Conservation (phyloP, 2,113 vertebrate genomes). For the Nannospalax galili region DNA sequence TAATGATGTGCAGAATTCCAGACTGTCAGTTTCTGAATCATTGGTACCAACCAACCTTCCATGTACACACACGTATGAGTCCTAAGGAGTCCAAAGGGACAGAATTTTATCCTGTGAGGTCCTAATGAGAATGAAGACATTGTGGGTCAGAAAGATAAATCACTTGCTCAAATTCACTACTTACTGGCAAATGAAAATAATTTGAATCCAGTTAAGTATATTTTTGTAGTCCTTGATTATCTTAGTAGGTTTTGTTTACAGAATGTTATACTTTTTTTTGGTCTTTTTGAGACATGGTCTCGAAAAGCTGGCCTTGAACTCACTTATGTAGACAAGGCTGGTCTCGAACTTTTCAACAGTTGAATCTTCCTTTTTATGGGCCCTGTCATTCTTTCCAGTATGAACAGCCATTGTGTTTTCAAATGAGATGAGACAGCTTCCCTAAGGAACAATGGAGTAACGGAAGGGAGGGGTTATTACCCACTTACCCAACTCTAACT, state of each 20-base stretch:
- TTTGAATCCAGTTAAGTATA: not conserved
- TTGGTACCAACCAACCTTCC: not conserved
- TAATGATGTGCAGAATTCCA: not conserved
- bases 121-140: not conserved
- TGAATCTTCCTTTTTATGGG: not conserved
- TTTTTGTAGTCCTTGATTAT: constrained; percentile 4
- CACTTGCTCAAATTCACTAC: constrained; percentile 23
- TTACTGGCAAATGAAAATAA: not conserved
- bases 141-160: not conserved
- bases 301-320: no score
- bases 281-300: not conserved
- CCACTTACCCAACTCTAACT: not conserved
- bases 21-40: not conserved
- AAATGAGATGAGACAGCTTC: constrained; percentile 14
- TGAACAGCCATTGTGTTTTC: not conserved
- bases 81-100: not conserved
- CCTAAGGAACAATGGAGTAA: not conserved
- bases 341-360: not conserved
- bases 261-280: not conserved
- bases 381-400: not conserved
- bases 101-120: not conserved
- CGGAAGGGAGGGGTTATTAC: not conserved
- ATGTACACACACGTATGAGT: rapidly evolving
- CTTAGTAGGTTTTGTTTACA: constrained; percentile 19
- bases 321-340: no score